Evolutionary conservation across 2,888 invertebrate genomes (phyloP).

Genomic region (Notocelia uddmanniana): DNA sequence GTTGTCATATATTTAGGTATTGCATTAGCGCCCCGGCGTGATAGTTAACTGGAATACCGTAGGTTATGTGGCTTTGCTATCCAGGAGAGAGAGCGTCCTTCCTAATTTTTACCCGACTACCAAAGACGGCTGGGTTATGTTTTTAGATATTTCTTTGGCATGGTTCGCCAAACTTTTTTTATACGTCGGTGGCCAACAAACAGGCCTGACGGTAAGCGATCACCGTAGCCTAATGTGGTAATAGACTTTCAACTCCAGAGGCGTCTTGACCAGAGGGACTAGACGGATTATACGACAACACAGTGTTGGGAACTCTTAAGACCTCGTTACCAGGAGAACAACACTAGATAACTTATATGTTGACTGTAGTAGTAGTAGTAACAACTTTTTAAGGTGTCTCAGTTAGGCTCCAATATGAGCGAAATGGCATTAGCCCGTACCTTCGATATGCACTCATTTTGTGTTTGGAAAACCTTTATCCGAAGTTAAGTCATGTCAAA

Average conservation of each 20-base stretch:
- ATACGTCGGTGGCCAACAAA: too few species aligned
- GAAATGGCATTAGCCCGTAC: too few species aligned
- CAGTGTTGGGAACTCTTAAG: neutral
- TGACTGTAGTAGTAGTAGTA: too few species aligned
- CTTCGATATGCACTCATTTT: too few species aligned
- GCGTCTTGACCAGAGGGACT: neutral
- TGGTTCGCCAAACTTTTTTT: neutral
- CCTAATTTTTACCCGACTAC: neutral
- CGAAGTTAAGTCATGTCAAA: neutral
- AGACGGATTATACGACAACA: neutral
- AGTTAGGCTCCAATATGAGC: neutral
- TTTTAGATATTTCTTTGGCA: neutral
- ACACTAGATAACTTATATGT: too few species aligned
- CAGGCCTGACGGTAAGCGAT: too few species aligned
- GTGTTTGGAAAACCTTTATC: neutral
- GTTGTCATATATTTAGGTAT: constrained; percentile 62
- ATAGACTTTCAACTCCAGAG: too few species aligned
- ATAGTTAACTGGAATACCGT: constrained; percentile 41
- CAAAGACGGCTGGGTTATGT: neutral
- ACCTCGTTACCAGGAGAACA: neutral
- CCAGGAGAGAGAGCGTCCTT: neutral
- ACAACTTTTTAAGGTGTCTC: too few species aligned
- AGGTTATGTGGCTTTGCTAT: constrained; percentile 31
- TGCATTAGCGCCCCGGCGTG: constrained; percentile 40
- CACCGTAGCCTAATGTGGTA: too few species aligned